These are phyloP conservation scores for Ploceus nigricollis DNA, from an alignment of 2,113 vertebrate genomes.

Conservation along the genomic window DNA sequence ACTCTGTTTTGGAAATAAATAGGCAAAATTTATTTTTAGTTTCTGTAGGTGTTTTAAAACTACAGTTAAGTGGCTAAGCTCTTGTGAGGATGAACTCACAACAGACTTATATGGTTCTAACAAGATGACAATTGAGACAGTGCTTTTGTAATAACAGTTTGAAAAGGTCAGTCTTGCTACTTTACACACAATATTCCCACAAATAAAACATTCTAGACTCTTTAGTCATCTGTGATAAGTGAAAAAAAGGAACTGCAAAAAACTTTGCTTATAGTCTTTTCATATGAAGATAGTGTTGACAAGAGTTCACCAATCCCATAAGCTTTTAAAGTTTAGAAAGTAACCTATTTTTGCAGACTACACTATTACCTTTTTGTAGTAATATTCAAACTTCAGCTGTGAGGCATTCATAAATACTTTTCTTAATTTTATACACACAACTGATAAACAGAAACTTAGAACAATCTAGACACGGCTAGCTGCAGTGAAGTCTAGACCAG, in stretches of 20 bases:
- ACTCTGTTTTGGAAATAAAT: neutral
- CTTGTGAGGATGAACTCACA: neutral
- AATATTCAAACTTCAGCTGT: neutral
- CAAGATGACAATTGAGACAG: neutral
- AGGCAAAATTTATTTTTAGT: neutral
- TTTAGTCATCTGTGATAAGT: fast-evolving
- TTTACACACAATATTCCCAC: neutral
- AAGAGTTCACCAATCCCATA: neutral
- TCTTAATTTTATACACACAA: neutral
- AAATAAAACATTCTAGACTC: neutral
- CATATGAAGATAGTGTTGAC: neutral
- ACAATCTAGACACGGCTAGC: neutral
- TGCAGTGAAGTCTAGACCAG: fast-evolving
- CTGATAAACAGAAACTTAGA: neutral
- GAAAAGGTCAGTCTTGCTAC: neutral
- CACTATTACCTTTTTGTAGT: neutral
- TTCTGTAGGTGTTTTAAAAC: neutral
- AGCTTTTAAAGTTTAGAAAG: neutral
- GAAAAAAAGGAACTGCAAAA: neutral
- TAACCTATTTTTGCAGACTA: neutral
- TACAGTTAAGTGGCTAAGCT: neutral
- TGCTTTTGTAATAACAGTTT: neutral
- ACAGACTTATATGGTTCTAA: neutral
- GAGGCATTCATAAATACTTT: neutral
- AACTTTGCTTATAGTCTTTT: neutral